phyloP scores from a whole-genome alignment of 2,888 invertebrate species.

The Crioceris asparagi region DNA sequence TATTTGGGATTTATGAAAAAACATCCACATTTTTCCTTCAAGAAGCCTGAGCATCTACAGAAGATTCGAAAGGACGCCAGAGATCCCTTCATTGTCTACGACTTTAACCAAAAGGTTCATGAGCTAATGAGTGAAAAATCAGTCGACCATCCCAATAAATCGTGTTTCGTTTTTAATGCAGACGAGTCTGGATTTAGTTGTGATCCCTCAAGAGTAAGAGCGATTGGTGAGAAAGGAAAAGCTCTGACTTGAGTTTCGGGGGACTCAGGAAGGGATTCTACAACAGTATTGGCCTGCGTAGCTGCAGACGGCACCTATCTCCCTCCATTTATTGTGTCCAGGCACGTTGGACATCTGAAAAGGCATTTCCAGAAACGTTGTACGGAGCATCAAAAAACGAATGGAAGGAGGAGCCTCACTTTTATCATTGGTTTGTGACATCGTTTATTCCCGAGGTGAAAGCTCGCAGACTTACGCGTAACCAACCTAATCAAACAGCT shows the following conservation, averaged over 20 bases:
- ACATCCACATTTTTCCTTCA: constrained; percentile 4
- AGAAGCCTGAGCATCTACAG: constrained; percentile 5
- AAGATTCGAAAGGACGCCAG: constrained; percentile 6
- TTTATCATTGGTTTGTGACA: constrained; percentile 7
- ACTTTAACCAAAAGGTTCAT: constrained; percentile 5
- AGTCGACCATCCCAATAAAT: constrained; percentile 3
- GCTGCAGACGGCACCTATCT: constrained; percentile 18
- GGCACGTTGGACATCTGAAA: constrained; percentile 7
- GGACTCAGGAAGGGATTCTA: constrained; percentile 23
- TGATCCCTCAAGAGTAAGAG: constrained; percentile 5
- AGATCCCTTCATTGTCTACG: constrained; percentile 2
- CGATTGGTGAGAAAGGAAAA: constrained; percentile 6
- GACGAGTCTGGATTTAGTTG: constrained; percentile 5
- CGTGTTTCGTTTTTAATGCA: constrained; percentile 5
- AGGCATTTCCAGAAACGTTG: constrained; percentile 19
- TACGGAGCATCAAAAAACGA: constrained; percentile 22
- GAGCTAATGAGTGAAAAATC: constrained; percentile 1
- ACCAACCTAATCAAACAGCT: constrained; percentile 1
- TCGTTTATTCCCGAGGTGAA: neutral
- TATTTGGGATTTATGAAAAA: constrained; percentile 7
- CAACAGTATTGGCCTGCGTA: constrained; percentile 21
- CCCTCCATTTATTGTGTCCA: constrained; percentile 20
- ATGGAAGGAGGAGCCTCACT: constrained; percentile 23
- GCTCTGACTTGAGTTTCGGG: constrained; percentile 12
- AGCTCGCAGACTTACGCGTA: neutral